Conservation (phyloP, 64 coral and sea anemone genomes). For the Pocillopora verrucosa region DNA sequence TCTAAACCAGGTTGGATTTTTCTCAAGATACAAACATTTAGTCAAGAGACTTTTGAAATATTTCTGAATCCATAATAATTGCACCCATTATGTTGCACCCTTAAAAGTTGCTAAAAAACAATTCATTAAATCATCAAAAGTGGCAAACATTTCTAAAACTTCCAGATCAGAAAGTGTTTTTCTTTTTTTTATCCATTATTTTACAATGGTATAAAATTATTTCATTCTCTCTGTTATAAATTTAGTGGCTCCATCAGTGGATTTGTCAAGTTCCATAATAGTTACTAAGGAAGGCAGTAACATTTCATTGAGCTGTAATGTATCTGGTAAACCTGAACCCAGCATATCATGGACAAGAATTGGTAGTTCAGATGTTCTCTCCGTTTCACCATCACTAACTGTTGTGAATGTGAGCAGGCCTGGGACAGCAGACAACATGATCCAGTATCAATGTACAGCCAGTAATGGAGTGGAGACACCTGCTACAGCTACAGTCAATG, state of each 20-base stretch:
- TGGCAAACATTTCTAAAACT: too few species aligned
- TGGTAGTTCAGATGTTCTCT: not conserved
- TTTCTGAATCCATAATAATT: too few species aligned
- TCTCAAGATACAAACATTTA: too few species aligned
- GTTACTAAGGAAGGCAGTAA: not conserved
- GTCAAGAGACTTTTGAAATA: too few species aligned
- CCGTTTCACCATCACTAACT: not conserved
- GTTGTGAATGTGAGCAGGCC: slow-evolving; percentile 5
- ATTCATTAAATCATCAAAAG: too few species aligned
- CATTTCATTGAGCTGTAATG: not conserved
- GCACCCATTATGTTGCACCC: too few species aligned
- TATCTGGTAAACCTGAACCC: not conserved
- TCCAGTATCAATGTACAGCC: not conserved
- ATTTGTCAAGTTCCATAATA: not conserved
- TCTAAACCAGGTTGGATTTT: not conserved
- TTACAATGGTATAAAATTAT: not conserved
- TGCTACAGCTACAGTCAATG: not conserved
- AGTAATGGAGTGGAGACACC: not conserved
- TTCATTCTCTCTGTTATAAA: not conserved
- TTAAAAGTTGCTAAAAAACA: too few species aligned
- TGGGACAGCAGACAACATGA: not conserved
- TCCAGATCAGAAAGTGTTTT: too few species aligned
- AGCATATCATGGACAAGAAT: not conserved
- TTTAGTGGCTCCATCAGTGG: not conserved
- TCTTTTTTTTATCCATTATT: not conserved